phyloP scores from a whole-genome alignment of 2,888 invertebrate species.

The Drosophila subsilvestris region DNA sequence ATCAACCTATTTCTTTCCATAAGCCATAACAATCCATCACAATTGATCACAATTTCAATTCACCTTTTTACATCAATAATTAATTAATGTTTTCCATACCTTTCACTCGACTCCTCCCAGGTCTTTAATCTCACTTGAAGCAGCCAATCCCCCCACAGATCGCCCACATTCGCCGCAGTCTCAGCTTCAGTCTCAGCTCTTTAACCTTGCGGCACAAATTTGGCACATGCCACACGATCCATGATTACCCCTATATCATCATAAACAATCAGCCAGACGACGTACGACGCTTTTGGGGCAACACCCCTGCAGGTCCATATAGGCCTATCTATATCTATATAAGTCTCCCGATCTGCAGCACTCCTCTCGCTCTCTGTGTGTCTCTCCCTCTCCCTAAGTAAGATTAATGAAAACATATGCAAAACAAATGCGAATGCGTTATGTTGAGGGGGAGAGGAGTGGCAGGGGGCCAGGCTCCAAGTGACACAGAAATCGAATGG shows the following conservation, averaged over 20 bases:
- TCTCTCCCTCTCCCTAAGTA: slow-evolving; percentile 41
- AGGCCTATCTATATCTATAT: slow-evolving; percentile 32
- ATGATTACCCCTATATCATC: slow-evolving; percentile 51
- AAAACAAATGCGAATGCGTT: slow-evolving; percentile 75
- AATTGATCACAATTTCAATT: background rate
- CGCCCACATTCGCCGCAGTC: slow-evolving; percentile 11
- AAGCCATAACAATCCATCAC: slow-evolving; percentile 5
- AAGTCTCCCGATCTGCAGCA: slow-evolving; percentile 18
- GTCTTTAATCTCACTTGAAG: slow-evolving; percentile 21
- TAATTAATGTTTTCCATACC: slow-evolving; percentile 31
- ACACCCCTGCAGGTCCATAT: slow-evolving; percentile 41
- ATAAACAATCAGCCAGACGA: slow-evolving; percentile 45
- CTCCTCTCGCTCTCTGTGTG: slow-evolving; percentile 10
- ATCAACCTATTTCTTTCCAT: background rate
- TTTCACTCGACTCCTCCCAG: slow-evolving; percentile 40
- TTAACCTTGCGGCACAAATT: slow-evolving; percentile 46
- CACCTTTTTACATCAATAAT: slow-evolving; percentile 13
- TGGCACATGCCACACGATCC: slow-evolving; percentile 51
- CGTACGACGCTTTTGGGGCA: background rate
- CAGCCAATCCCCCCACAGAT: slow-evolving; percentile 38
- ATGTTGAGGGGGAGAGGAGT: slow-evolving; percentile 10
- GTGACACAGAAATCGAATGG: slow-evolving; percentile 37
- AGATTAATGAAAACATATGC: slow-evolving; percentile 77
- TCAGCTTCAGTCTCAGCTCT: slow-evolving; percentile 5
- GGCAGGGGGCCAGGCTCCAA: slow-evolving; percentile 8